Evolutionary conservation across 2,888 invertebrate species (phyloP).

Genomic region (Diogma glabrata): DNA sequence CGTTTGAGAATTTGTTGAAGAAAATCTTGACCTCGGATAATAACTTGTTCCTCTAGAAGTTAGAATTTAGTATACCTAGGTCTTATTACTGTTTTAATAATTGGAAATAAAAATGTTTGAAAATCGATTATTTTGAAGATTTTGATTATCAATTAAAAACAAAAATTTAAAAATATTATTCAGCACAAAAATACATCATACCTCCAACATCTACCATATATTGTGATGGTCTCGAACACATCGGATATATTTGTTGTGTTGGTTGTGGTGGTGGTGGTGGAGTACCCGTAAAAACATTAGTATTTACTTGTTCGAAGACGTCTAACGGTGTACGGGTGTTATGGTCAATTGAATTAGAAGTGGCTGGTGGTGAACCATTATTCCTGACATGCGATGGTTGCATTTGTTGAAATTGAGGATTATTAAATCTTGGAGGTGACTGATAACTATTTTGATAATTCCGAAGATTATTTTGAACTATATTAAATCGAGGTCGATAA

Average conservation of each 20-base stretch:
- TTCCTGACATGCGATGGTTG: too few species aligned
- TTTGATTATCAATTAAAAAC: not conserved
- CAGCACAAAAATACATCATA: slow-evolving; percentile 17
- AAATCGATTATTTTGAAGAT: too few species aligned
- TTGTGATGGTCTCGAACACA: not conserved
- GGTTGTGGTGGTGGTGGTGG: not conserved
- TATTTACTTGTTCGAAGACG: not conserved
- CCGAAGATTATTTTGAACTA: slow-evolving; percentile 6
- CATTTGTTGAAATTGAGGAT: not conserved
- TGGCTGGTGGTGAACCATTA: slow-evolving; percentile 22
- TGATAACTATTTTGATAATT: slow-evolving; percentile 1
- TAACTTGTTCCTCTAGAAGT: too few species aligned
- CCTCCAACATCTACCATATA: slow-evolving; percentile 9
- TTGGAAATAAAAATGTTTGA: too few species aligned
- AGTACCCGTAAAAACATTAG: too few species aligned
- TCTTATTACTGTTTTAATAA: too few species aligned
- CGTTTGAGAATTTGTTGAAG: too few species aligned
- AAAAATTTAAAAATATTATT: slow-evolving; percentile 19
- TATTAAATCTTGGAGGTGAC: not conserved
- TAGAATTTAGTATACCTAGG: too few species aligned
- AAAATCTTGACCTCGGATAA: too few species aligned
- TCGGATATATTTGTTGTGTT: slow-evolving; percentile 3
- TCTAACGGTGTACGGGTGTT: slow-evolving; percentile 12
- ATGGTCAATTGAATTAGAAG: slow-evolving; percentile 26
- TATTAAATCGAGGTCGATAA: too few species aligned